Conservation (phyloP, 2,797 vertebrate genomes). For the Danio aesculapii region DNA sequence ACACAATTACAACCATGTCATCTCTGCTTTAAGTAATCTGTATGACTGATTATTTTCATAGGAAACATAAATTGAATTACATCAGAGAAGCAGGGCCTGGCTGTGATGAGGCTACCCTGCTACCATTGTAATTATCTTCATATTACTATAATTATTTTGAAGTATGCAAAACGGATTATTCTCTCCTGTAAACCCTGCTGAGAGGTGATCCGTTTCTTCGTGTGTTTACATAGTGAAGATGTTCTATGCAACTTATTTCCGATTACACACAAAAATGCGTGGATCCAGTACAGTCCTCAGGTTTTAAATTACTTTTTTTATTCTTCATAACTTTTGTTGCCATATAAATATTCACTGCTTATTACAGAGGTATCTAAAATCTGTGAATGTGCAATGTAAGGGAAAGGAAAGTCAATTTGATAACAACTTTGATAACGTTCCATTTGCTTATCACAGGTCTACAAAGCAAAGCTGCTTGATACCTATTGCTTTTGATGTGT, state of each 20-base stretch:
- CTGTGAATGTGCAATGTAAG: background rate
- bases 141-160: conserved; percentile 82
- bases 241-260: background rate
- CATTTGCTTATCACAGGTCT: background rate
- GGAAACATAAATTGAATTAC: conserved; percentile 78
- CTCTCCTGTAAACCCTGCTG: conserved; percentile 54
- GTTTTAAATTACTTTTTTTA: background rate
- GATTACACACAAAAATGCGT: background rate
- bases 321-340: background rate
- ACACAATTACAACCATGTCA: conserved; percentile 71
- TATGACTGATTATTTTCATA: conserved; percentile 77
- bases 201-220: conserved; percentile 59
- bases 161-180: conserved; percentile 78
- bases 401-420: background rate
- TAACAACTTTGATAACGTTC: background rate
- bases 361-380: background rate
- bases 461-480: background rate
- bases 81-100: conserved; percentile 70
- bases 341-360: background rate
- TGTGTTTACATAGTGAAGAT: conserved; percentile 60
- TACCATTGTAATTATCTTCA: conserved; percentile 78
- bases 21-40: conserved; percentile 70
- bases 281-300: background rate
- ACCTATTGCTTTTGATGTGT: background rate
- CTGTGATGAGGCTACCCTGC: conserved; percentile 72